These are phyloP conservation scores for Syngnathus scovelli DNA, from an alignment of 2,113 vertebrate genomes.

Conservation along the genomic window DNA sequence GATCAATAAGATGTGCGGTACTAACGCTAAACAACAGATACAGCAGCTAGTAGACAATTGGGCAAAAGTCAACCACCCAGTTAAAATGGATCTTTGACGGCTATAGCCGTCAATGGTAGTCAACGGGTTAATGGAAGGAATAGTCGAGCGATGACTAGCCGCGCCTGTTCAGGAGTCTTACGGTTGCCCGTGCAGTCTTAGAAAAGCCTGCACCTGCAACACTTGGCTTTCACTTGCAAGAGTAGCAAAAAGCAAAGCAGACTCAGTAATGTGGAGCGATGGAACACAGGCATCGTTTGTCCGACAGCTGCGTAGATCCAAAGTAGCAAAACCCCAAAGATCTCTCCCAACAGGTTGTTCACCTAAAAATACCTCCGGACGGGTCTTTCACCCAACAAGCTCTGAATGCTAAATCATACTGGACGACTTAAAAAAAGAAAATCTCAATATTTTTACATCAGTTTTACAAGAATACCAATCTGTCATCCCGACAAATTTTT, in stretches of 20 bases:
- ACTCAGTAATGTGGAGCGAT: conserved; percentile 41
- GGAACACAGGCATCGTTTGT: conserved; percentile 58
- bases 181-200: not conserved
- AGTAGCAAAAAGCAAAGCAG: conserved; percentile 56
- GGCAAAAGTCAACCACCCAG: too few species aligned
- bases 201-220: conserved; percentile 56
- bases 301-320: conserved; percentile 22
- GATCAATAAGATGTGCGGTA: conserved; percentile 34
- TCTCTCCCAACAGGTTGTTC: conserved; percentile 29
- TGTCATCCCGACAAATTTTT: conserved; percentile 32
- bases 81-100: too few species aligned
- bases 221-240: conserved; percentile 60
- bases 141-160: not conserved
- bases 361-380: conserved; percentile 36
- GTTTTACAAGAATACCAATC: not conserved
- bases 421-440: too few species aligned
- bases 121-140: too few species aligned
- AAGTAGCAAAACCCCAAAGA: conserved; percentile 20
- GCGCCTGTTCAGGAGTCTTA: not conserved
- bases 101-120: too few species aligned
- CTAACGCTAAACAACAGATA: conserved; percentile 9
- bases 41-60: not conserved
- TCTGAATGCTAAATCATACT: not conserved
- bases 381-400: conserved; percentile 14
- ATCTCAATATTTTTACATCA: not conserved